Evolutionary conservation across 2,797 vertebrate species (phyloP).

Genomic region (Hypotaenidia okinawae): DNA sequence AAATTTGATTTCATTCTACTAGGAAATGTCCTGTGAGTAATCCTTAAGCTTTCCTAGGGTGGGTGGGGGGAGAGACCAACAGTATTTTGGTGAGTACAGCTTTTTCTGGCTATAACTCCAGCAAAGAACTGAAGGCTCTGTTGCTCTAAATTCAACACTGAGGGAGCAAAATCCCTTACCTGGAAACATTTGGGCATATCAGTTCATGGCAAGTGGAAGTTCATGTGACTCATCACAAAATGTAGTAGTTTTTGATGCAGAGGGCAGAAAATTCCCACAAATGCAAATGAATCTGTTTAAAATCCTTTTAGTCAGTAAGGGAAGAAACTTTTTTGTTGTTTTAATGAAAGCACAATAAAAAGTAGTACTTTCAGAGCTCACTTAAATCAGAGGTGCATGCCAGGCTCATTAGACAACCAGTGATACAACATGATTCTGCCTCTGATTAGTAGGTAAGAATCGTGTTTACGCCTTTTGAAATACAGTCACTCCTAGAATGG

Average conservation of each 20-base stretch:
- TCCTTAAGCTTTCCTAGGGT: neutral
- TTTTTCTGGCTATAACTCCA: neutral
- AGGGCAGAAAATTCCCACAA: neutral
- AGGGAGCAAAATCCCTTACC: neutral
- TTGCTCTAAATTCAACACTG: neutral
- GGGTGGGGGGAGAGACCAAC: neutral
- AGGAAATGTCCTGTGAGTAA: neutral
- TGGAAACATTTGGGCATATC: neutral
- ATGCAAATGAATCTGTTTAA: neutral
- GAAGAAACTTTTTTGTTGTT: constrained; percentile 6
- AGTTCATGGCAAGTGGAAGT: neutral
- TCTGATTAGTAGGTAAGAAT: neutral
- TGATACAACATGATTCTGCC: neutral
- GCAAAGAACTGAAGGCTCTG: neutral
- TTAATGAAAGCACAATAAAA: constrained; percentile 51
- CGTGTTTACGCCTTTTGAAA: neutral
- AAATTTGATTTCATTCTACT: neutral
- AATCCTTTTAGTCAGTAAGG: neutral
- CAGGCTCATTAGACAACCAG: neutral
- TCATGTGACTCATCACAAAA: neutral
- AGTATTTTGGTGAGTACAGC: neutral
- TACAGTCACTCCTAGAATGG: neutral
- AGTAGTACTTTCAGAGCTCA: constrained; percentile 41
- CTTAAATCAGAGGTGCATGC: constrained; percentile 37
- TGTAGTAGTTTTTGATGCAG: neutral